These are phyloP conservation scores for Brachylomia viminalis DNA, from an alignment of 2,888 invertebrate genomes.

Conservation along the genomic window DNA sequence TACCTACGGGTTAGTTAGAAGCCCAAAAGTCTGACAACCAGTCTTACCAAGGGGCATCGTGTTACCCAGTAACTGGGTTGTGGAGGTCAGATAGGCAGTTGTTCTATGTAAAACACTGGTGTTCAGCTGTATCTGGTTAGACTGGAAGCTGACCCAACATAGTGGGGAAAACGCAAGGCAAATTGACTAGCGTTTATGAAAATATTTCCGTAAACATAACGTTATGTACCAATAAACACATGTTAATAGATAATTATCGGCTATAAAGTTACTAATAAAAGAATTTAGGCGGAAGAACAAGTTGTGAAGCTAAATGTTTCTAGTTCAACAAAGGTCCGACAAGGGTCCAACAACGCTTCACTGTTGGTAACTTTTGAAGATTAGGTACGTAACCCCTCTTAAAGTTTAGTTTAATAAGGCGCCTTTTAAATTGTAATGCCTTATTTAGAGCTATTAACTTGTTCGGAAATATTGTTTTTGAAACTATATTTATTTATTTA, in stretches of 20 bases:
- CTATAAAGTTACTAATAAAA: constrained; percentile 64
- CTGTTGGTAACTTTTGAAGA: constrained; percentile 77
- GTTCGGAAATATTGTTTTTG: constrained; percentile 1
- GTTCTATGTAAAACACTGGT: background rate
- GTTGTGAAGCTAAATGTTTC: constrained; percentile 72
- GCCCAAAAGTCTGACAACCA: background rate
- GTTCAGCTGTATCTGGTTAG: too few relatives aligned
- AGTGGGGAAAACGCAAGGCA: too few relatives aligned
- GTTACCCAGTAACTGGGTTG: background rate
- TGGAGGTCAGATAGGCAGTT: background rate
- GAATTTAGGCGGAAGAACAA: constrained; percentile 70
- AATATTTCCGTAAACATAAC: background rate
- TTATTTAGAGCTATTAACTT: constrained; percentile 40
- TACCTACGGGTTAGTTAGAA: background rate
- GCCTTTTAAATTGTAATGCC: constrained; percentile 51
- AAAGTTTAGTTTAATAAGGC: constrained; percentile 60
- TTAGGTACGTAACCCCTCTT: constrained; percentile 71
- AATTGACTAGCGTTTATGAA: background rate
- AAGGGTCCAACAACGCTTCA: constrained; percentile 76
- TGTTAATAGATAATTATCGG: constrained; percentile 51
- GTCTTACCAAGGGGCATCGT: background rate
- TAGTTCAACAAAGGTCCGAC: constrained; percentile 78
- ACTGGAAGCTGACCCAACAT: background rate
- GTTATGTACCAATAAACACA: constrained; percentile 1
- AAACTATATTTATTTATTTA: too few relatives aligned